Conservation (phyloP, 2,888 invertebrate genomes). For the Cepaea hortensis region DNA sequence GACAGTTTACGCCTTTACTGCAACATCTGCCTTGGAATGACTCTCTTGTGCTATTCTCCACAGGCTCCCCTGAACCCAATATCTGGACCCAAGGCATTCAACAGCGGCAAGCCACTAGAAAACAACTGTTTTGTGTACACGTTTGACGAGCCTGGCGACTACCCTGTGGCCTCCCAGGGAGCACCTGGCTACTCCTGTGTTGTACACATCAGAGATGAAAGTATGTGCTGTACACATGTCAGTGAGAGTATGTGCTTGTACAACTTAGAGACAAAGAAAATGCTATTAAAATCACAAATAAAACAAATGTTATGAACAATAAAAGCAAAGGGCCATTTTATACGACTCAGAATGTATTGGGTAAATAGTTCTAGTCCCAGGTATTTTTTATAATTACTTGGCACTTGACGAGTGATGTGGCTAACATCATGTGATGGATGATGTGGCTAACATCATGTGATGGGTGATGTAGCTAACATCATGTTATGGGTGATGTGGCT, state of each 20-base stretch:
- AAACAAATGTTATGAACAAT: no score
- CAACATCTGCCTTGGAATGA: no score
- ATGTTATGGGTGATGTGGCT: no score
- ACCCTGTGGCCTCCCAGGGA: constrained; percentile 75
- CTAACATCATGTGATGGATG: no score
- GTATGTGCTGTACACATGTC: constrained; percentile 51
- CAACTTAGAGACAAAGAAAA: neutral
- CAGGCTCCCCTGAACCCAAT: constrained; percentile 63
- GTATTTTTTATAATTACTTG: no score
- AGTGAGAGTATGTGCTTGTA: neutral
- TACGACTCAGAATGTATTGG: no score
- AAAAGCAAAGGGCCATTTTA: neutral
- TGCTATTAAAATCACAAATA: neutral
- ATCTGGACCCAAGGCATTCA: constrained; percentile 73
- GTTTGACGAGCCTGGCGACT: constrained; percentile 74
- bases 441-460: no score
- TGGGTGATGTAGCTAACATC: no score
- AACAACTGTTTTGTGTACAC: constrained; percentile 76
- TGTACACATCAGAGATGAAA: constrained; percentile 19
- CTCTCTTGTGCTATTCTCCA: neutral
- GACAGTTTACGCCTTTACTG: no score
- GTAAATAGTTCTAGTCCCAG: no score
- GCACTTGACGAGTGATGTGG: no score
- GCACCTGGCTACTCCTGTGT: constrained; percentile 70
- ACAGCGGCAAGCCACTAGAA: constrained; percentile 73